A percentile compares a stretch with the other conserved stretches of the same genome.
phyloP scores from a whole-genome alignment of 2,113 vertebrate species.

The Chaenogobius annularis region DNA sequence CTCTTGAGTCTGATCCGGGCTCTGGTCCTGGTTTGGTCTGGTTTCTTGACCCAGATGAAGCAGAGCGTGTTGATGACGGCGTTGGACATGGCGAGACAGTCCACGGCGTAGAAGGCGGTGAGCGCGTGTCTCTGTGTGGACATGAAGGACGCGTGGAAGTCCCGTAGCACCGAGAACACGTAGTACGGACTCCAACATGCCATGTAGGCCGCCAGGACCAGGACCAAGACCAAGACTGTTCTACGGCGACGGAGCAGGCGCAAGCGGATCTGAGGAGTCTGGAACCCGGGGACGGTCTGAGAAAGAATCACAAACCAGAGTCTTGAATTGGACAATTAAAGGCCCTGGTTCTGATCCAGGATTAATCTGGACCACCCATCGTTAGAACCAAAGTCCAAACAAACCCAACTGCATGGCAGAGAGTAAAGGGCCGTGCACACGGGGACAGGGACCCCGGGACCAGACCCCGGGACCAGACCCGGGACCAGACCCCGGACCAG shows the following conservation, averaged over 20 bases:
- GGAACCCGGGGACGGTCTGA: constrained; percentile 82
- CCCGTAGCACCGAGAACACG: constrained; percentile 85
- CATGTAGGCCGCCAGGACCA: constrained; percentile 87
- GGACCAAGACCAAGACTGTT: constrained; percentile 87
- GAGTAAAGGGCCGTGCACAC: too few relatives aligned
- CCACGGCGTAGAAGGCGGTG: constrained; percentile 88
- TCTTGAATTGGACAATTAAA: too few relatives aligned
- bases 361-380: too few relatives aligned
- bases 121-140: constrained; percentile 89
- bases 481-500: too few relatives aligned
- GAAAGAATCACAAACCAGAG: background rate
- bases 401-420: too few relatives aligned
- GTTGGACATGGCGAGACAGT: constrained; percentile 96
- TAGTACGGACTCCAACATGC: constrained; percentile 95
- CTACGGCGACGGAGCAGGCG: constrained; percentile 82
- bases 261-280: constrained; percentile 88
- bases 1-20: constrained; percentile 78
- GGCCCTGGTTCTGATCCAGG: too few relatives aligned
- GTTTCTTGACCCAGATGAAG: constrained; percentile 84
- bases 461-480: too few relatives aligned
- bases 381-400: too few relatives aligned
- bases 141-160: constrained; percentile 89
- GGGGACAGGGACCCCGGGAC: too few relatives aligned
- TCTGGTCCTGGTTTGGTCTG: constrained; percentile 74
- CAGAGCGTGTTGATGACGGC: constrained; percentile 93